Conservation (phyloP, 2,113 vertebrate species). For the Paracanthobrama guichenoti region DNA sequence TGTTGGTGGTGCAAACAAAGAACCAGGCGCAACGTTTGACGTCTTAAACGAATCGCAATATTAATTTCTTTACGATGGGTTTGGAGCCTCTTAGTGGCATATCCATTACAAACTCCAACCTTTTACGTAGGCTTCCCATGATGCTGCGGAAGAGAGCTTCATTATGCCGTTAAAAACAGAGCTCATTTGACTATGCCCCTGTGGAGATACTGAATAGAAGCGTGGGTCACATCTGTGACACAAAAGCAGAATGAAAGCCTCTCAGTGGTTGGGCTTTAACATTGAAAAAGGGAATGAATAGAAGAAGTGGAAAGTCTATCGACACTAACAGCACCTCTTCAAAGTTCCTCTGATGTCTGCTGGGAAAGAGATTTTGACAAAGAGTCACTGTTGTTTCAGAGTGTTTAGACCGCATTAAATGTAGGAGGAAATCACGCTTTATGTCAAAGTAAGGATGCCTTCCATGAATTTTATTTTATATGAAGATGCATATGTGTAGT, state of each 20-base stretch:
- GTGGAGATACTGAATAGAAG: constrained; percentile 60
- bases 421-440: not conserved
- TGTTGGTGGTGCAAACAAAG: not conserved
- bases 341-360: constrained; percentile 59
- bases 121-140: constrained; percentile 37
- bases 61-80: constrained; percentile 4
- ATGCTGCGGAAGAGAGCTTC: constrained; percentile 54
- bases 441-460: constrained; percentile 7
- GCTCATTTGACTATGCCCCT: constrained; percentile 64
- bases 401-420: constrained; percentile 47
- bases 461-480: not conserved
- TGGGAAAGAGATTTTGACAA: constrained; percentile 58
- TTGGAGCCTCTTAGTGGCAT: constrained; percentile 3
- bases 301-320: constrained; percentile 51
- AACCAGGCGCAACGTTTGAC: not conserved
- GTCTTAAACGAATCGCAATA: not conserved
- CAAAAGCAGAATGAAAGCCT: constrained; percentile 66
- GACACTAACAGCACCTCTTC: constrained; percentile 59
- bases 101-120: constrained; percentile 29
- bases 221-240: constrained; percentile 68
- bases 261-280: constrained; percentile 41
- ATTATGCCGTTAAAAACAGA: constrained; percentile 65
- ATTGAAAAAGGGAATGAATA: constrained; percentile 22
- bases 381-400: constrained; percentile 48
- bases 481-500: not conserved